Percentiles rank a stretch among this genome's conserved stretches.
These are phyloP conservation scores for Lepus townsendii DNA, from an alignment of 2,797 vertebrate species.

Conservation along the genomic window DNA sequence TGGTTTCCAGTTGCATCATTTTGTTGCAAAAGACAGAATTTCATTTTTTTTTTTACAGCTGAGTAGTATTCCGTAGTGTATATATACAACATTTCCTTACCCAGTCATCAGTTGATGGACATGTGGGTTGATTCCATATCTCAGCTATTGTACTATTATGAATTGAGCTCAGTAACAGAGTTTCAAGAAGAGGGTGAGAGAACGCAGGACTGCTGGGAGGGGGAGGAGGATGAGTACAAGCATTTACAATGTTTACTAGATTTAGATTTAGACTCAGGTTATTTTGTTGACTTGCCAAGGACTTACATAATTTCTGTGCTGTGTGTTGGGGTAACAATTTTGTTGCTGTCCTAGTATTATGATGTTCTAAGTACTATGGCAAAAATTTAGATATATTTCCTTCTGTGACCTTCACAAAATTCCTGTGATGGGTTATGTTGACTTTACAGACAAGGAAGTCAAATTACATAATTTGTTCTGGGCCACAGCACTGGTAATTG, in stretches of 20 bases:
- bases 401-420: not conserved
- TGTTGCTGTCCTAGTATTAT: not conserved
- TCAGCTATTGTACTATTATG: too few relatives aligned
- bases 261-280: not conserved
- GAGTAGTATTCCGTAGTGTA: too few relatives aligned
- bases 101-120: too few relatives aligned
- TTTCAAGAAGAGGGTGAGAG: not conserved
- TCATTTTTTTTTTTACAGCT: too few relatives aligned
- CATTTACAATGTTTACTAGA: not conserved
- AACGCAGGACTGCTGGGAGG: not conserved
- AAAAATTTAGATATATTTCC: not conserved
- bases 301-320: not conserved
- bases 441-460: not conserved
- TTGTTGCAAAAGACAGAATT: too few relatives aligned
- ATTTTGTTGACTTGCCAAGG: not conserved
- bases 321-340: not conserved
- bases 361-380: not conserved
- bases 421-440: not conserved
- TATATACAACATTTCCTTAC: too few relatives aligned
- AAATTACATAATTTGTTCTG: not conserved
- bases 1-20: too few relatives aligned
- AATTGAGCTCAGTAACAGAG: not conserved
- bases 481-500: not conserved
- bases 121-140: too few relatives aligned
- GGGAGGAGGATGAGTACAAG: not conserved